These are phyloP conservation scores for Peromyscus nudipes DNA, from an alignment of 2,797 vertebrate species.

Conservation along the genomic window DNA sequence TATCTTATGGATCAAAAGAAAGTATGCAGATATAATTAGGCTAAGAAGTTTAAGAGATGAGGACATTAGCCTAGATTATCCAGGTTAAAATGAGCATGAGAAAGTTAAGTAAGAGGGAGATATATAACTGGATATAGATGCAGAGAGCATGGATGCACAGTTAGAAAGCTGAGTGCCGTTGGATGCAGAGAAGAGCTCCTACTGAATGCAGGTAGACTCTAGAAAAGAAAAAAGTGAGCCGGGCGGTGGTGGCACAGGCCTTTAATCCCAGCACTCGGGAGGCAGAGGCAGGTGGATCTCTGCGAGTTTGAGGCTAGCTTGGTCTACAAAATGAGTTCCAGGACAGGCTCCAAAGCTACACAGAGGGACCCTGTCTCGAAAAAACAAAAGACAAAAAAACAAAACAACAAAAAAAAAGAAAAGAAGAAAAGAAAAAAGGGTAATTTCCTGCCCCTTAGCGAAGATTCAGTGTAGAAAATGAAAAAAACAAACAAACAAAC, in stretches of 20 bases:
- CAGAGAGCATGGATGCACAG: neutral
- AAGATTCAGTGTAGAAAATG: neutral
- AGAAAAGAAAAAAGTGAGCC: no score
- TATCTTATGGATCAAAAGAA: neutral
- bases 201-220: neutral
- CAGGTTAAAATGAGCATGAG: neutral
- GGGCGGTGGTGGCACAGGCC: no score
- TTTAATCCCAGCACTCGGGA: no score
- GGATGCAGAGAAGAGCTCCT: neutral
- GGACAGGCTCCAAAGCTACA: no score
- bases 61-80: conserved; percentile 8
- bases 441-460: neutral
- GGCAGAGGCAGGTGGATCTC: no score
- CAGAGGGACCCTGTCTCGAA: no score
- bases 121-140: neutral
- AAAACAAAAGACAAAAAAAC: no score
- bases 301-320: no score
- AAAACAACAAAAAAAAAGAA: no score
- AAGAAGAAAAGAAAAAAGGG: neutral
- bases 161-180: neutral
- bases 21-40: neutral
- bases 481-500: neutral
- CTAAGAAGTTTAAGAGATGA: neutral
- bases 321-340: no score
- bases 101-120: neutral